Base-by-base conservation (phyloP, 2,797 vertebrate species). In the Linurgus olivaceus region DNA sequence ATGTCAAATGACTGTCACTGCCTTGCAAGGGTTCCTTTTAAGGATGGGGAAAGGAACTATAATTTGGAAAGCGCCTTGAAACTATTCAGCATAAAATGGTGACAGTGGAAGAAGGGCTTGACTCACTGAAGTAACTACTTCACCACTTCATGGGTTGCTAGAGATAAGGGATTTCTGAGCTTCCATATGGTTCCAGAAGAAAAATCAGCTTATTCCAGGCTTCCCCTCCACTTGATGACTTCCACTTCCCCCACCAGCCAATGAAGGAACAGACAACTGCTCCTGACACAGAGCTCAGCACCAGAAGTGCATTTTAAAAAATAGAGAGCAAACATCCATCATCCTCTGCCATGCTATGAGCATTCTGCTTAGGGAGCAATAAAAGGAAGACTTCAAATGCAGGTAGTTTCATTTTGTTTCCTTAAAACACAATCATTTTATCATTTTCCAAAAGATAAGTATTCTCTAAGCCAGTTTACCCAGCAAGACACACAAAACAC, bases 131-230 rank as follows among this genome's bases (percentile, higher is more conserved):
- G 4, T 33, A 48, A 45, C 40, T 78, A 19, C 38, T 82, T 29
- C 2, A 50, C 57, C 65, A 59, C n/a, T 51, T 55, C 1, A 24
- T 77, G 81, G 42, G 25, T 13, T 63, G 59, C 35, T 65, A 10
- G 11, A 92, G 94, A 93, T 94, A 96, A 94, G 77, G 72, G 83
- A 61, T 67, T 55, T 90, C 78, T 79, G 61, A 82, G 29, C 40
- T 71, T 61, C 84, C 71, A 61, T 25, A n/a, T 12, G 81, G 61
- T 45, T 75, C 57, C 58, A 88, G 73, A 76, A 70, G 68, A 91
- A 93, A 92, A 90, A 97, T 97, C 97, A 31, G 71, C 79, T 66
- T 57, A 48, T 31, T 90, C 61, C 96, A 97, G 90, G 90, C 96
- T 96, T 97, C 96, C 97, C 92, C 35, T 80, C 93, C 81, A 44